A percentile compares a stretch with the other conserved stretches of the same genome.
These are phyloP conservation scores for Stenodema calcarata DNA, from an alignment of 2,888 invertebrate genomes.

Conservation along the genomic window DNA sequence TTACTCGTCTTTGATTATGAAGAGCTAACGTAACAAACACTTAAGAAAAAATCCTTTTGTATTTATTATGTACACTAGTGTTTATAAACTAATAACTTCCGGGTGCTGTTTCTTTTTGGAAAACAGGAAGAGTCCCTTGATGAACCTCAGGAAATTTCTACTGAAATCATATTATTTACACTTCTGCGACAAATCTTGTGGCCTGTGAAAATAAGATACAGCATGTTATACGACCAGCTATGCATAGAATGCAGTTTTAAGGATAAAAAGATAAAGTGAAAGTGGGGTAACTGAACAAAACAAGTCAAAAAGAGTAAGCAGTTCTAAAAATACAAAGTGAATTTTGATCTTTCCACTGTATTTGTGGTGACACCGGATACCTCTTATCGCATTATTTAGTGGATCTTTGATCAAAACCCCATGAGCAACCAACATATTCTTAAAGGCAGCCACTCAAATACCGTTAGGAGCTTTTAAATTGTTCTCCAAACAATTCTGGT, in stretches of 20 bases:
- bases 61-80: not conserved
- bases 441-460: too few species aligned
- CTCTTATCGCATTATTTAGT: too few species aligned
- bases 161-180: constrained; percentile 50
- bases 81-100: not conserved
- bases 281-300: too few species aligned
- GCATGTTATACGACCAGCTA: not conserved
- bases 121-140: constrained; percentile 7
- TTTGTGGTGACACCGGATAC: too few species aligned
- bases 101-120: not conserved
- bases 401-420: too few species aligned
- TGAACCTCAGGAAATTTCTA: not conserved
- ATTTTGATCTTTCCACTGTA: too few species aligned
- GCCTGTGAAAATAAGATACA: constrained; percentile 48
- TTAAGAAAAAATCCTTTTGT: not conserved
- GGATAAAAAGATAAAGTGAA: too few species aligned
- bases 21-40: not conserved
- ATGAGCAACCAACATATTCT: too few species aligned
- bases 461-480: too few species aligned
- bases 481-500: too few species aligned
- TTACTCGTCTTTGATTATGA: not conserved
- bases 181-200: constrained; percentile 54
- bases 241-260: not conserved
- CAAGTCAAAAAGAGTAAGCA: too few species aligned
- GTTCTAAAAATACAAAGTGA: too few species aligned